Conservation (phyloP, 1,140 invertebrate species). For the Orussus abietinus region DNA sequence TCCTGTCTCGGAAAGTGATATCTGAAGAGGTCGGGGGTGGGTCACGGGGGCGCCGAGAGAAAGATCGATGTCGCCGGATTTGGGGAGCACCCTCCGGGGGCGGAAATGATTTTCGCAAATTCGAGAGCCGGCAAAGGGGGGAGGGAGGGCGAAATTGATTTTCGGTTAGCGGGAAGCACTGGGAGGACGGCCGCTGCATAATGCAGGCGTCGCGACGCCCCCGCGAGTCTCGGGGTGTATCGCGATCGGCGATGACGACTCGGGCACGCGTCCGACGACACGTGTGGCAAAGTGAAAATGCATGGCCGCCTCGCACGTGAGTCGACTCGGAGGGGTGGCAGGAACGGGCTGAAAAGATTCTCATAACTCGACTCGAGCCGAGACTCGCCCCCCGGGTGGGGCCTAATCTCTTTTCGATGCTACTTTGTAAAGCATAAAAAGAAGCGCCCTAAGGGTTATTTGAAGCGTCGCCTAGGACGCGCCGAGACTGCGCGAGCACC, state of each 20-base stretch:
- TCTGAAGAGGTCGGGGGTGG: too few species aligned
- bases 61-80: too few species aligned
- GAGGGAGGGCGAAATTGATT: too few species aligned
- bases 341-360: conserved; percentile 32
- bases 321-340: conserved; percentile 31
- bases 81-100: too few species aligned
- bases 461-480: too few species aligned
- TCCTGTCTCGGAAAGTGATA: too few species aligned
- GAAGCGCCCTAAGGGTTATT: too few species aligned
- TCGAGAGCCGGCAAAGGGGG: too few species aligned
- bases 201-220: too few species aligned
- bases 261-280: conserved; percentile 43
- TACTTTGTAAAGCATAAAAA: conserved; percentile 28
- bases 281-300: conserved; percentile 56
- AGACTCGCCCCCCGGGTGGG: conserved; percentile 11
- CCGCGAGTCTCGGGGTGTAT: background rate
- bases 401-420: conserved; percentile 46
- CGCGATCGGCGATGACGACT: background rate
- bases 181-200: conserved; percentile 37
- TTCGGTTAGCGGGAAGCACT: conserved; percentile 13
- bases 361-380: conserved; percentile 38
- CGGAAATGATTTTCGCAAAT: too few species aligned
- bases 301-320: conserved; percentile 47
- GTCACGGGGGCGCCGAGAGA: too few species aligned
- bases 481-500: too few species aligned